A percentile compares a stretch with the other conserved stretches of the same genome.
phyloP scores from a whole-genome alignment of 2,888 invertebrate genomes.

The Campoplex nolae region DNA sequence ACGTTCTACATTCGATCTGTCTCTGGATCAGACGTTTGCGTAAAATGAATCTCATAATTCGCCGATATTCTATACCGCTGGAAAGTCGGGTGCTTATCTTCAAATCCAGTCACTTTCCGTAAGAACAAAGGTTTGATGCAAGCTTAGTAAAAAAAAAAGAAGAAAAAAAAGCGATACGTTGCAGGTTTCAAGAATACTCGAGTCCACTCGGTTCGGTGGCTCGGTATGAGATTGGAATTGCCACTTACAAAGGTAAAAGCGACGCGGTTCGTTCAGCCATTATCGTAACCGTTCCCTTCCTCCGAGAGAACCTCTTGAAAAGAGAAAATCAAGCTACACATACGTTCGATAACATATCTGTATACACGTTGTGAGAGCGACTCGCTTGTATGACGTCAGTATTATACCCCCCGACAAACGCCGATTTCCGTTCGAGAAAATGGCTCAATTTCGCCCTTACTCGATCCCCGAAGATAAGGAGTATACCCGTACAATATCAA shows the following conservation, averaged over 20 bases:
- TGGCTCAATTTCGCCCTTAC: constrained; percentile 42
- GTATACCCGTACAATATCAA: constrained; percentile 16
- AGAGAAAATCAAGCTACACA: constrained; percentile 55
- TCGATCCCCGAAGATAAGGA: constrained; percentile 51
- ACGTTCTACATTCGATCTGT: not conserved
- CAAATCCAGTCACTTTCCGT: constrained; percentile 1
- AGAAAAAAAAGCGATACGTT: constrained; percentile 29
- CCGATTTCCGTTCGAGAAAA: constrained; percentile 59
- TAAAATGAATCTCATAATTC: not conserved
- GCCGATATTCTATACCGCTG: not conserved
- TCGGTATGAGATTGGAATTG: constrained; percentile 51
- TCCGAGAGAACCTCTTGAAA: constrained; percentile 45
- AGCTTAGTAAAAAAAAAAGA: not conserved
- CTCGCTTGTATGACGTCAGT: constrained; percentile 52
- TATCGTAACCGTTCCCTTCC: constrained; percentile 55
- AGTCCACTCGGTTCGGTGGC: constrained; percentile 28
- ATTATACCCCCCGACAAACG: constrained; percentile 55
- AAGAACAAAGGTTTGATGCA: constrained; percentile 31
- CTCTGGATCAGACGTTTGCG: not conserved
- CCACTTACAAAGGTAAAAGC: constrained; percentile 57
- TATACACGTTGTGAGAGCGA: constrained; percentile 26
- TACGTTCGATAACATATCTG: constrained; percentile 18
- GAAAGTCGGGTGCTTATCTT: not conserved
- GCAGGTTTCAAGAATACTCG: constrained; percentile 42
- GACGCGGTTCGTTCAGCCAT: constrained; percentile 57